Conservation (phyloP, 2,113 vertebrate genomes). For the Tragelaphus strepsiceros region DNA sequence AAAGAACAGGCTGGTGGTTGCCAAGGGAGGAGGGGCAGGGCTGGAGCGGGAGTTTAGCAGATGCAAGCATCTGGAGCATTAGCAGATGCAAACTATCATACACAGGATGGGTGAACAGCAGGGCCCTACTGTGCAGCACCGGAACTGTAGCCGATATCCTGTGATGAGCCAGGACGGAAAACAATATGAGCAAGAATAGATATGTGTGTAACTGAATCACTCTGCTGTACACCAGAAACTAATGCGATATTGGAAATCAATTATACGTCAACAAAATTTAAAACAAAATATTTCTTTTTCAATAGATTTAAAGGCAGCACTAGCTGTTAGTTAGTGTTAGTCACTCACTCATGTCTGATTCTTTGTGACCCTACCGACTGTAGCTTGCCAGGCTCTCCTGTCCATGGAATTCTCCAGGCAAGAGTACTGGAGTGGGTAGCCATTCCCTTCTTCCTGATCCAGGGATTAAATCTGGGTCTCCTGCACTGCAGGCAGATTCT, state of each 20-base stretch:
- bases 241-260: neutral
- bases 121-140: neutral
- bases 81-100: neutral
- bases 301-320: neutral
- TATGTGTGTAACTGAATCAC: neutral
- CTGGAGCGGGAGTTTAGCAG: neutral
- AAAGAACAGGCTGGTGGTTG: neutral
- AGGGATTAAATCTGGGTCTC: neutral
- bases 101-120: neutral
- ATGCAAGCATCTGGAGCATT: neutral
- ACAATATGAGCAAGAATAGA: neutral
- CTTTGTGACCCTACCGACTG: neutral
- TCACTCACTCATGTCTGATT: neutral
- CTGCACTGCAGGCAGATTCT: neutral
- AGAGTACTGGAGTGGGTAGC: neutral
- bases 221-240: neutral
- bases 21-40: neutral
- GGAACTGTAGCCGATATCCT: neutral
- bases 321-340: neutral
- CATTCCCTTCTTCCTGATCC: neutral
- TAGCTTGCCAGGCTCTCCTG: neutral
- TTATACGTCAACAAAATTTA: neutral
- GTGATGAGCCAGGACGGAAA: neutral
- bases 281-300: neutral
- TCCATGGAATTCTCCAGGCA: neutral